Conservation (phyloP, 2,797 vertebrate species). For the Oophaga sylvatica region DNA sequence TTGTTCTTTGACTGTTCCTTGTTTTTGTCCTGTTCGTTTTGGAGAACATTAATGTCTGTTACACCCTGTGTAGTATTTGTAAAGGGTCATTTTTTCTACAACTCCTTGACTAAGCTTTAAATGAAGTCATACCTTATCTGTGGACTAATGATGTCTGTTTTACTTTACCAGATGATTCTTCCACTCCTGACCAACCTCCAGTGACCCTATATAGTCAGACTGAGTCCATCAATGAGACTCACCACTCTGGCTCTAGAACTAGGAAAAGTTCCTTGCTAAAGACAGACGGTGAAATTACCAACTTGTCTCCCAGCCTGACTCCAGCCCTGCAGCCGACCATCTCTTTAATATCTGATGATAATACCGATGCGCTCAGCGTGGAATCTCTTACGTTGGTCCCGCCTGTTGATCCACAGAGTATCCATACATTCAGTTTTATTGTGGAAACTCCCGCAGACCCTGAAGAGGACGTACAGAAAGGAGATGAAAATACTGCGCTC, state of each 20-base stretch:
- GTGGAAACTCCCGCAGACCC: constrained; percentile 63
- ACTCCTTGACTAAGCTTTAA: neutral
- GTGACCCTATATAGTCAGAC: constrained; percentile 69
- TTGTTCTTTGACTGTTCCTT: neutral
- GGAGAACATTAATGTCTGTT: neutral
- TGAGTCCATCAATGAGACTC: constrained; percentile 64
- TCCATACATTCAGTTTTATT: constrained; percentile 76
- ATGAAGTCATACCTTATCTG: neutral
- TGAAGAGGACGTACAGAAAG: constrained; percentile 35
- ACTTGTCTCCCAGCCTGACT: constrained; percentile 91
- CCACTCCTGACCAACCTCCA: constrained; percentile 75
- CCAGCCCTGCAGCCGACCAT: constrained; percentile 92
- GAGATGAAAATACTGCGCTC: constrained; percentile 24
- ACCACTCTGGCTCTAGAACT: constrained; percentile 62
- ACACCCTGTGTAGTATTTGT: neutral
- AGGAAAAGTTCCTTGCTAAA: constrained; percentile 66
- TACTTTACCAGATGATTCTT: constrained; percentile 74
- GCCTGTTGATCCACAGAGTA: constrained; percentile 83
- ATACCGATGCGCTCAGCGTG: constrained; percentile 81
- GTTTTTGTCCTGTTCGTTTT: neutral
- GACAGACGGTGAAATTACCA: constrained; percentile 69
- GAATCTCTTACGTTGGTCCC: constrained; percentile 93
- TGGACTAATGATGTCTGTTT: neutral
- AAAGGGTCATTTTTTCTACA: neutral
- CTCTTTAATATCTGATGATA: constrained; percentile 87